Evolutionary conservation across 2,113 vertebrate species (phyloP), one percentile per base, ranked within the genome.

Genomic region (Hydrochoerus hydrochaeris): DNA sequence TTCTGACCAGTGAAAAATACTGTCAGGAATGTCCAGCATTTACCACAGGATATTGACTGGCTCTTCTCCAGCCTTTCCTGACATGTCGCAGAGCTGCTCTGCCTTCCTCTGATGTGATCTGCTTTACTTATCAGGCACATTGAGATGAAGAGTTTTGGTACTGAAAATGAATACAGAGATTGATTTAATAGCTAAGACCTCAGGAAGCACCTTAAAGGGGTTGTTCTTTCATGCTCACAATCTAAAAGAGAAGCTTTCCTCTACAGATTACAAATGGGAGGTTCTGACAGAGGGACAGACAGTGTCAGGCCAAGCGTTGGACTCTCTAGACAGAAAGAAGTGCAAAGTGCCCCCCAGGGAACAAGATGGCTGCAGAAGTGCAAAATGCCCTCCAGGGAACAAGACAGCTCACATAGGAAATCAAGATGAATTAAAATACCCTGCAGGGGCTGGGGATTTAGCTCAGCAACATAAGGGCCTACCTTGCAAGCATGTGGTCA

Each of bases 1-100:
- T 94, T 67, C n/a, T 32, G 75, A n/a, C 35, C 49, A 94, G 35
- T 85, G 85, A 85, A 90, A 93, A 97, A 88, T 54, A 14, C 17
- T 35, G 0, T 67, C 24, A 86, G 71, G 49, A 90, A 67, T 82
- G 60, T 5, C 2, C 52, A 87, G 28, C 67, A 57, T 91, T 85
- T 46, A 46, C 54, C 54, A 30, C 17, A 85, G 69, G 32, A 19
- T 3, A 0, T 19, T 49, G 58, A 16, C 54, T 85, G 73, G 2
- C 62, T 54, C 14, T 17, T 80, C 30, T 60, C 71, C 16, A 22
- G n/a, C 65, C 24, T 62, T 91, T 73, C 57, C 30, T 57, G 41
- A 93, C 17, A 1, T 19, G 1, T 81, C 65, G 35, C 20, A 49
- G 46, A 62, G 20, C 65, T 92, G 58, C 71, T 7, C 35, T 65